Conservation (phyloP, 2,888 invertebrate genomes). For the Drosophila prolongata region DNA sequence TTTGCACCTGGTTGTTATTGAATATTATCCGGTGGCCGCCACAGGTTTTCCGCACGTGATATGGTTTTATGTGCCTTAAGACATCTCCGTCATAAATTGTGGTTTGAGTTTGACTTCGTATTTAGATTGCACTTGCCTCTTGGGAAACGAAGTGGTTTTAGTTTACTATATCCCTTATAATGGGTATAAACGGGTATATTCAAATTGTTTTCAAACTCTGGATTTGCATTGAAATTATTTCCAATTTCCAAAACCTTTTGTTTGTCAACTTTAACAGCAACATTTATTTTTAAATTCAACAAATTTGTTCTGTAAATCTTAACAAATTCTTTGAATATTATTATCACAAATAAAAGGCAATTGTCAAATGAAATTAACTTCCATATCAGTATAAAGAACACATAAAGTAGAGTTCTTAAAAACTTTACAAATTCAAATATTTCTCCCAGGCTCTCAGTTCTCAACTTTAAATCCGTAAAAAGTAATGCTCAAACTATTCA, state of each 20-base stretch:
- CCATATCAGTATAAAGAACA: no score
- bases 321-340: no score
- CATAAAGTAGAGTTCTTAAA: no score
- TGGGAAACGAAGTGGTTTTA: neutral
- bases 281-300: no score
- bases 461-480: neutral
- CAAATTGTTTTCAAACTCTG: no score
- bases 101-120: constrained; percentile 31
- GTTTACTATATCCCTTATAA: neutral
- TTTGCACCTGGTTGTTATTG: constrained; percentile 54
- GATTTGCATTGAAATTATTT: no score
- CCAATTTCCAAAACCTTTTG: no score
- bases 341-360: no score
- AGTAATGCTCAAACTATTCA: neutral
- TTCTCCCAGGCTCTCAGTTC: neutral
- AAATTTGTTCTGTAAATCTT: no score
- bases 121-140: constrained; percentile 28
- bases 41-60: constrained; percentile 25
- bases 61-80: constrained; percentile 24
- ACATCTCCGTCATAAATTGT: constrained; percentile 29
- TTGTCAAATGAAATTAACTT: no score
- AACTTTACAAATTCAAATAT: neutral
- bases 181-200: neutral
- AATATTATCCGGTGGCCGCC: constrained; percentile 51
- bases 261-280: no score